phyloP scores from a whole-genome alignment of 2,888 invertebrate species.

The Chrysopilus asiliformis region DNA sequence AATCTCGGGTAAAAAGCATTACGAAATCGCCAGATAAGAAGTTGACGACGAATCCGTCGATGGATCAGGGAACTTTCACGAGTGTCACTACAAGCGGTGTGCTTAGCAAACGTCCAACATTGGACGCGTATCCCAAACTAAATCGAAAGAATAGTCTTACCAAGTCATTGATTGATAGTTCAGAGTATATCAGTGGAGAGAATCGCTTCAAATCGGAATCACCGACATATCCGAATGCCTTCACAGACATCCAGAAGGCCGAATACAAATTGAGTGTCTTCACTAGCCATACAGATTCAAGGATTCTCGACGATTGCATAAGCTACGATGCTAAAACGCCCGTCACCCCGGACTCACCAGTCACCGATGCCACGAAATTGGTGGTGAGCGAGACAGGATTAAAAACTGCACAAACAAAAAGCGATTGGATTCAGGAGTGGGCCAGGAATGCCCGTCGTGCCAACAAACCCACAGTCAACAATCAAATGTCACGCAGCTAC shows the following conservation, averaged over 20 bases:
- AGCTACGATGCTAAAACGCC: constrained; percentile 14
- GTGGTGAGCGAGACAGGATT: constrained; percentile 25
- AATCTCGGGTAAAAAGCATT: constrained; percentile 44
- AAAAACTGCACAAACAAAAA: constrained; percentile 33
- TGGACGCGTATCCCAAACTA: constrained; percentile 31
- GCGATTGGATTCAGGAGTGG: constrained; percentile 51
- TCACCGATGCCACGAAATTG: constrained; percentile 11
- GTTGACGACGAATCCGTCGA: constrained; percentile 26
- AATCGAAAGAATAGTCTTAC: constrained; percentile 46
- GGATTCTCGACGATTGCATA: constrained; percentile 9
- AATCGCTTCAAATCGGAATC: constrained; percentile 25
- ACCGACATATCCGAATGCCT: constrained; percentile 19
- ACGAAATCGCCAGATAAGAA: constrained; percentile 44
- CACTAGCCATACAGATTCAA: constrained; percentile 24
- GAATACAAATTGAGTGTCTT: constrained; percentile 34
- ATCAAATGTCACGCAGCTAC: constrained; percentile 33
- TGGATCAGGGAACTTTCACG: constrained; percentile 47
- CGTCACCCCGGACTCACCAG: constrained; percentile 21
- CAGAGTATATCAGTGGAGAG: constrained; percentile 40
- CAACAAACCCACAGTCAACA: constrained; percentile 15
- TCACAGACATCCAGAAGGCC: constrained; percentile 34
- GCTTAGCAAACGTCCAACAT: constrained; percentile 41
- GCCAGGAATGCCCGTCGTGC: constrained; percentile 42
- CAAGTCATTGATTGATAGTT: constrained; percentile 56
- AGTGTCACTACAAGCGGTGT: constrained; percentile 62